phyloP scores from a whole-genome alignment of 2,113 vertebrate species.

The Kryptolebias marmoratus region DNA sequence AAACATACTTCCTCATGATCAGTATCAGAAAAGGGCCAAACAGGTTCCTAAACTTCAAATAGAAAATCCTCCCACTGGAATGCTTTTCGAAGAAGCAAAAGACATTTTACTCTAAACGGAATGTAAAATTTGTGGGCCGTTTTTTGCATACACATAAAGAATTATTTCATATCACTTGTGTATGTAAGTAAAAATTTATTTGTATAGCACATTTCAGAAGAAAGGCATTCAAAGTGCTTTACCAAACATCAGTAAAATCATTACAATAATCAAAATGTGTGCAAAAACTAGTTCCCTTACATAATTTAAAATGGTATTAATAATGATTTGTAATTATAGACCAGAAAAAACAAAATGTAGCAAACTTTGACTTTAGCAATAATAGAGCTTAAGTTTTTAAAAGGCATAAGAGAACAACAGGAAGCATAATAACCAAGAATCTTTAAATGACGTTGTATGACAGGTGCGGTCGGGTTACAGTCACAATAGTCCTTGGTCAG shows the following conservation, averaged over 20 bases:
- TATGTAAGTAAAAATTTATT: no score
- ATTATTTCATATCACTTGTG: not conserved
- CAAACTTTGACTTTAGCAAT: not conserved
- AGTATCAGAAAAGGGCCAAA: not conserved
- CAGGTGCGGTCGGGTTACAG: not conserved
- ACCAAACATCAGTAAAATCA: no score
- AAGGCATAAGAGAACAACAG: not conserved
- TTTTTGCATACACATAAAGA: not conserved
- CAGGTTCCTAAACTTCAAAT: not conserved
- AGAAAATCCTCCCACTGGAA: not conserved
- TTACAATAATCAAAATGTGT: not conserved
- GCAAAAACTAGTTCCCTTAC: not conserved
- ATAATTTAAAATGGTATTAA: not conserved
- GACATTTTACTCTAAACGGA: no score
- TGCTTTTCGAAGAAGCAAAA: not conserved
- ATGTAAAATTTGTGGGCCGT: no score
- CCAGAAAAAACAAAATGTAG: not conserved
- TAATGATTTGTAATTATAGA: no score
- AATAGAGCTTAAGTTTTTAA: not conserved
- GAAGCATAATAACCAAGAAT: not conserved
- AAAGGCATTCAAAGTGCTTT: no score
- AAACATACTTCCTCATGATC: constrained; percentile 10
- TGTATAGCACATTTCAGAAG: no score
- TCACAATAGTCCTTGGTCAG: no score
- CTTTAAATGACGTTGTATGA: not conserved